Evolutionary conservation across 2,888 invertebrate genomes (phyloP), one percentile per base, ranked within the genome.

Genomic region (Athalia cordata): DNA sequence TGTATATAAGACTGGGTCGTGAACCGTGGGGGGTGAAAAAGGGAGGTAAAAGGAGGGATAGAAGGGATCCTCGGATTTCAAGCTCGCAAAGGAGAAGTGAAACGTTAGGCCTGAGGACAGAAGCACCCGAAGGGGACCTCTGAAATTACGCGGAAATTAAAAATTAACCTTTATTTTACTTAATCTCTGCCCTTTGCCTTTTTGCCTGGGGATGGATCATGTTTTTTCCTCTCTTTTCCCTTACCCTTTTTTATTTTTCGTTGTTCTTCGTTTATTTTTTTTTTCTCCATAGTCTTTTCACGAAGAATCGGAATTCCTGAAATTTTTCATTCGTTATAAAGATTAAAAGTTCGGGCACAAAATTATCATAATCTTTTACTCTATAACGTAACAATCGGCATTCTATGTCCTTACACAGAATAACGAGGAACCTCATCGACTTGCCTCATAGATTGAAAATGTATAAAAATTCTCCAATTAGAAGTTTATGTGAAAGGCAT

Each of bases 31-130:
- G 67, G 43, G 68, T 8, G 47, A 6, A 8, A 15, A 59, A 8
- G 61, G 61, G 61, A 45, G 57, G 11, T 13, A 13, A 50, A 72
- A 59, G 45, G 59, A 45, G 57, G 55, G 59, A 47, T 43, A 13
- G 43, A 7, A 29, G 59, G 67, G 8, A 55, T 68, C 43, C 50
- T 52, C 68, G 62, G 29, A 29, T 29, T 29, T 55, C 55, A 29
- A 7, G 52, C 29, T 11, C 72, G 43, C 59, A 49, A 50, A 75
- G 64, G 75, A 75, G 72, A 72, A 68, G 72, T 72, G 72, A 72
- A 72, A 62, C 75, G 75, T 75, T 75, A 75, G 50, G 75, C 75
- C 64, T 64, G 52, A 75, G 75, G 75, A 75, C 62, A 50, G 62
- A 75, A 75, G 75, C 62, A 75, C 62, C 75, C 29, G 43, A 52